Base-by-base conservation (phyloP, 2,113 vertebrate genomes). In the Erythrocercus mccallii region DNA sequence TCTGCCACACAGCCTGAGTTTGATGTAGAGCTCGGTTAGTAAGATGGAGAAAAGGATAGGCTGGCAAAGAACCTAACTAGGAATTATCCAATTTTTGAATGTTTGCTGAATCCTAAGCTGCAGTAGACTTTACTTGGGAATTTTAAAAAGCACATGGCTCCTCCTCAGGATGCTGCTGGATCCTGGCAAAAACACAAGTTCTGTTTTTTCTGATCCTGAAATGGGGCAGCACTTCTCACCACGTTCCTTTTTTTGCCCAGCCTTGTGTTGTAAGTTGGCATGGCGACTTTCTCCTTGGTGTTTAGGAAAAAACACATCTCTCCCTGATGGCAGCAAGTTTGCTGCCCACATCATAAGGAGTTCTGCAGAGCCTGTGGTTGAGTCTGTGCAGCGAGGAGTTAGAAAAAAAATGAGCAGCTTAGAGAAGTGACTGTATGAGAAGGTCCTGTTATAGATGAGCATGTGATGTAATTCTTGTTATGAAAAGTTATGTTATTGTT, bases 201-300 rank as follows among this genome's bases (percentile, higher is more conserved):
- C 33, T 65, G 2, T 7, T 51, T 73, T 60, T 81, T n/a, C 45
- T 70, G 23, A 47, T 65, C n/a, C 40, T 47, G 69, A 58, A 81
- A 31, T 28, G 30, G 11, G 9, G 3, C 24, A 28, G 25, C 3
- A 11, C 0, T 0, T 57, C 61, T 48, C 51, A 48, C 45, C 45
- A 12, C 0, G 0, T 56, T 47, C 40, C 20, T 44, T 35, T 68
- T 40, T 35, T 31, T 44, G 24, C 48, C 69, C 28, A 60, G 19
- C 23, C n/a, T 28, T 4, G 10, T 45, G 12, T 35, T 48, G 12
- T 20, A 8, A 25, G 45, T 22, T 40, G 35, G 44, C 2, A 3
- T 22, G 30, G 38, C 54, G 7, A 1, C 64, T 38, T 72, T 64
- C 42, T 64, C 53, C 45, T 50, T n/a, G 47, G 16, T 27, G 13